Conservation (phyloP, 2,113 vertebrate species). For the Spizaetus ornatus region DNA sequence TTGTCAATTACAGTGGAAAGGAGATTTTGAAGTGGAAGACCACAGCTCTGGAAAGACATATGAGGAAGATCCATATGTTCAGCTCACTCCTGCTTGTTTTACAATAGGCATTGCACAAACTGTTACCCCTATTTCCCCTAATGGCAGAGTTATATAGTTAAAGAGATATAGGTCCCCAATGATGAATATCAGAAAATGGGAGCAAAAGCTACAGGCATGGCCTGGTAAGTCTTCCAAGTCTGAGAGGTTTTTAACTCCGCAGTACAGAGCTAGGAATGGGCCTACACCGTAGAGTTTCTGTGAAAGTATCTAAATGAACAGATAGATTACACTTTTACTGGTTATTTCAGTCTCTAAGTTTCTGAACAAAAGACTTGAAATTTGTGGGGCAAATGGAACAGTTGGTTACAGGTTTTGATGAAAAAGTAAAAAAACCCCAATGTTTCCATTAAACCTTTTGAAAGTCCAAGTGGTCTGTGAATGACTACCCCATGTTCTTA, state of each 20-base stretch:
- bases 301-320: neutral
- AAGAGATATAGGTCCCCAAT: neutral
- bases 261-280: neutral
- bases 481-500: neutral
- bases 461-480: neutral
- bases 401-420: neutral
- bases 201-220: neutral
- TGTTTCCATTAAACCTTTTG: neutral
- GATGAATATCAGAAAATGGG: neutral
- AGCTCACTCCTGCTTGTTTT: neutral
- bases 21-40: neutral
- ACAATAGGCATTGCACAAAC: neutral
- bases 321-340: neutral
- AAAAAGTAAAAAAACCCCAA: neutral
- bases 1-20: neutral
- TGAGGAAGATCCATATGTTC: neutral
- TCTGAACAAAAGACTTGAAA: neutral
- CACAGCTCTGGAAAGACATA: neutral
- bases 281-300: neutral
- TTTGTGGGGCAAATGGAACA: neutral
- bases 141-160: neutral
- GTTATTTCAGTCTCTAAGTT: neutral
- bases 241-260: neutral
- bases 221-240: neutral
- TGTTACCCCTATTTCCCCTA: neutral